These are phyloP conservation scores for Tigriopus californicus DNA, from an alignment of 2,888 invertebrate species.

Conservation along the genomic window DNA sequence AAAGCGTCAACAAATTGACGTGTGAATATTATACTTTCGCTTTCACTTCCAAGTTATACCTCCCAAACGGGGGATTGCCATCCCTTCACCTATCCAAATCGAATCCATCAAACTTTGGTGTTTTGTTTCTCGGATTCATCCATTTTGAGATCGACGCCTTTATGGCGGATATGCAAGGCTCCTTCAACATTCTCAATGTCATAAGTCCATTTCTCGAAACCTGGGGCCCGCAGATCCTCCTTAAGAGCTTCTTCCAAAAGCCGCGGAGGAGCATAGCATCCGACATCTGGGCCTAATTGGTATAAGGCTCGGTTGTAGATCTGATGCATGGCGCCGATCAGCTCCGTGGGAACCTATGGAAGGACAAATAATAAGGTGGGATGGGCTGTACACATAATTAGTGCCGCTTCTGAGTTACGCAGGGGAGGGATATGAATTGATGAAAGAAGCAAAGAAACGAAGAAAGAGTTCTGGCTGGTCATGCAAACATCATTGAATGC, in stretches of 20 bases:
- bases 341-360: slow-evolving; percentile 19
- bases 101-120: neutral
- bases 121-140: neutral
- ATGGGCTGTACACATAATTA: neutral
- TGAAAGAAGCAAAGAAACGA: no score
- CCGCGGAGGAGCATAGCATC: slow-evolving; percentile 17
- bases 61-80: no score
- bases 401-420: no score
- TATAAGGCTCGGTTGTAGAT: slow-evolving; percentile 17
- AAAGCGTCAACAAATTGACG: neutral
- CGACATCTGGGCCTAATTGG: slow-evolving; percentile 18
- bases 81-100: no score
- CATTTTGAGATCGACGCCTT: neutral
- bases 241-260: slow-evolving; percentile 16
- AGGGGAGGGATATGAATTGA: no score
- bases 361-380: neutral
- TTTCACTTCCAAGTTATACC: neutral
- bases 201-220: slow-evolving; percentile 19
- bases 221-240: slow-evolving; percentile 14
- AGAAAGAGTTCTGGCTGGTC: neutral
- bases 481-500: neutral
- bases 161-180: slow-evolving; percentile 6
- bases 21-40: no score
- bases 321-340: slow-evolving; percentile 17
- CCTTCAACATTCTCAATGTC: slow-evolving; percentile 13